A percentile compares a stretch with the other conserved stretches of the same genome.
These are phyloP conservation scores for Torymus tubicola DNA, from an alignment of 2,888 invertebrate genomes.

Conservation along the genomic window DNA sequence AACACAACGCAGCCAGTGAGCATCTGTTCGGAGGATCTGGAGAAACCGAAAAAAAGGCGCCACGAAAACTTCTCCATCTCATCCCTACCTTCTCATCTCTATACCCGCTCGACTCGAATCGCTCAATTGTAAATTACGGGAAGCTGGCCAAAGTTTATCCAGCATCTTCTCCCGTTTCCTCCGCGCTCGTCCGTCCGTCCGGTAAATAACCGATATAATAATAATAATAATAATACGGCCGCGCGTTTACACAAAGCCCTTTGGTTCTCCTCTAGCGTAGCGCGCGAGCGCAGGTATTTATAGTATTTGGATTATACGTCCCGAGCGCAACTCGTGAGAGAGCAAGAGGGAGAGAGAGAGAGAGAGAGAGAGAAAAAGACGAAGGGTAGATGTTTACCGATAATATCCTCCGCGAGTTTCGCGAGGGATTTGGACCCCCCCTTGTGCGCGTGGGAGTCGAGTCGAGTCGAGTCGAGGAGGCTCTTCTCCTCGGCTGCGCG, in stretches of 20 bases:
- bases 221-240: slow-evolving; percentile 34
- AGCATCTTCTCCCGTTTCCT: background rate
- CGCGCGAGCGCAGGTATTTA: slow-evolving; percentile 71
- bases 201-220: slow-evolving; percentile 51
- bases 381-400: slow-evolving; percentile 69
- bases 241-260: slow-evolving; percentile 37
- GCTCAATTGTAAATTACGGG: background rate
- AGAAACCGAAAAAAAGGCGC: too few species aligned
- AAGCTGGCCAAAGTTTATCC: background rate
- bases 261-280: slow-evolving; percentile 62
- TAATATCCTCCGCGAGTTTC: slow-evolving; percentile 63
- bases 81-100: too few species aligned
- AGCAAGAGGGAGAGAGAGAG: slow-evolving; percentile 48
- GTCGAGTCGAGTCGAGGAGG: too few species aligned
- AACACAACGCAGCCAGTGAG: too few species aligned
- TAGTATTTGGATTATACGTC: slow-evolving; percentile 72
- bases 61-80: too few species aligned
- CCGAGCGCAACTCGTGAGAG: slow-evolving; percentile 68
- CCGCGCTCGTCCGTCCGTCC: slow-evolving; percentile 2
- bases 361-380: slow-evolving; percentile 60
- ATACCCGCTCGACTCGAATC: too few species aligned
- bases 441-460: too few species aligned
- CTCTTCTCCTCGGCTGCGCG: slow-evolving; percentile 60
- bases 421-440: too few species aligned
- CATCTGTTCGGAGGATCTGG: too few species aligned